A percentile compares a stretch with the other conserved stretches of the same genome.
These are phyloP conservation scores for Morpho helenor DNA, from an alignment of 2,888 invertebrate species.

Conservation along the genomic window DNA sequence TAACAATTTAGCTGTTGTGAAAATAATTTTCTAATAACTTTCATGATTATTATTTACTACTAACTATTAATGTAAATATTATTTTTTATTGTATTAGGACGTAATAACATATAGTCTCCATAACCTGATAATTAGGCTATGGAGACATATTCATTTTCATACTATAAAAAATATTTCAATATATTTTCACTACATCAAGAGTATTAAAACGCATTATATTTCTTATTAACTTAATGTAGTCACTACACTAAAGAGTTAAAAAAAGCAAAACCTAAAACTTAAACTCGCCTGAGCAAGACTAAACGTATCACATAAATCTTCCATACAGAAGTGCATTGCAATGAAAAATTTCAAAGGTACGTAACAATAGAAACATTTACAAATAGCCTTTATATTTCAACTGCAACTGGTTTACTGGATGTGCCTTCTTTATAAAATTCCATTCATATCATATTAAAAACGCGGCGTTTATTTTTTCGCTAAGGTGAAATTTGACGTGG, in stretches of 20 bases:
- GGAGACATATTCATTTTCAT: no score
- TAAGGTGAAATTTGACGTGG: background rate
- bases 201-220: no score
- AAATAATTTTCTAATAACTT: no score
- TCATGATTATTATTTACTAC: no score
- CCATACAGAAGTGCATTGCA: slow-evolving; percentile 5
- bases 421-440: slow-evolving; percentile 3
- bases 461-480: background rate
- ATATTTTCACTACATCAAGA: no score
- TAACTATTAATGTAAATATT: no score
- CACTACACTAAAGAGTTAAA: background rate
- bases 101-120: no score
- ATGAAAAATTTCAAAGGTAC: slow-evolving; percentile 21
- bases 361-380: slow-evolving; percentile 23
- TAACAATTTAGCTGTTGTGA: no score
- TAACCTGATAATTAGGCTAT: no score
- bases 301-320: slow-evolving; percentile 8
- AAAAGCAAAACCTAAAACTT: background rate
- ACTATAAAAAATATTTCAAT: no score
- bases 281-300: slow-evolving; percentile 5
- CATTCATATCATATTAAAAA: background rate
- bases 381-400: slow-evolving; percentile 29
- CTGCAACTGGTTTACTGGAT: slow-evolving; percentile 16
- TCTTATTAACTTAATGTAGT: no score
- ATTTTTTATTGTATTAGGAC: no score